phyloP scores from a whole-genome alignment of 2,888 invertebrate species.

The Andrena minutula region DNA sequence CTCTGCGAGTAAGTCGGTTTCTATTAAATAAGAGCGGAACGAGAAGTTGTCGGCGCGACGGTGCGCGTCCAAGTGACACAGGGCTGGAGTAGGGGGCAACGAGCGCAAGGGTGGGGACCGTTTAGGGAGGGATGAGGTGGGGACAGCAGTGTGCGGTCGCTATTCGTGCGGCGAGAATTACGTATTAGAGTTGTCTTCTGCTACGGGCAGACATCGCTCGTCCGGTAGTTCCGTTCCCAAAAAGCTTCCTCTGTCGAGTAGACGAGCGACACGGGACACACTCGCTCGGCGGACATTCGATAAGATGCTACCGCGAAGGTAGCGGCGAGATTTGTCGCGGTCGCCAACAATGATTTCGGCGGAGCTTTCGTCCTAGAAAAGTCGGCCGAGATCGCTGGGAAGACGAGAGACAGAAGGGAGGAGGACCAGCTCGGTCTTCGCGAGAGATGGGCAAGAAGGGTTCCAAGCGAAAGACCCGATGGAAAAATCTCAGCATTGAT shows the following conservation, averaged over 20 bases:
- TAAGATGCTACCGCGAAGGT: slow-evolving; percentile 67
- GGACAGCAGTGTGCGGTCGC: slow-evolving; percentile 81
- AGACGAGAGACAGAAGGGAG: slow-evolving; percentile 62
- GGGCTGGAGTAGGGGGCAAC: slow-evolving; percentile 38
- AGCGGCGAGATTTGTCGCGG: slow-evolving; percentile 56
- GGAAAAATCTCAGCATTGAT: slow-evolving; percentile 88
- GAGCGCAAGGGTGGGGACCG: slow-evolving; percentile 59
- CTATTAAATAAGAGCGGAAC: not conserved
- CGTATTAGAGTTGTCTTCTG: slow-evolving; percentile 69
- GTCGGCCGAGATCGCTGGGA: slow-evolving; percentile 58
- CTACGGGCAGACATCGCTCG: slow-evolving; percentile 54
- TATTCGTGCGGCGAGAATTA: slow-evolving; percentile 78
- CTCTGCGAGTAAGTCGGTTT: not conserved
- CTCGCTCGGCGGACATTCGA: slow-evolving; percentile 50
- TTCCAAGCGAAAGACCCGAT: slow-evolving; percentile 87
- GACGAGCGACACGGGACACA: slow-evolving; percentile 50
- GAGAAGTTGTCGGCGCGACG: slow-evolving; percentile 13
- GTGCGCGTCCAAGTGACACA: slow-evolving; percentile 33
- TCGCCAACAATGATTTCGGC: slow-evolving; percentile 56
- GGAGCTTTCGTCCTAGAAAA: slow-evolving; percentile 58
- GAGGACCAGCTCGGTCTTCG: slow-evolving; percentile 61
- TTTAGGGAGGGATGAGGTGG: slow-evolving; percentile 65
- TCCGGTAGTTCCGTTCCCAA: slow-evolving; percentile 45
- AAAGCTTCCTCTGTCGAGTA: slow-evolving; percentile 35
- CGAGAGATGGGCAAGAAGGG: slow-evolving; percentile 87